These are phyloP conservation scores for Crepidodera aurea DNA, from an alignment of 2,888 invertebrate species.

Conservation along the genomic window DNA sequence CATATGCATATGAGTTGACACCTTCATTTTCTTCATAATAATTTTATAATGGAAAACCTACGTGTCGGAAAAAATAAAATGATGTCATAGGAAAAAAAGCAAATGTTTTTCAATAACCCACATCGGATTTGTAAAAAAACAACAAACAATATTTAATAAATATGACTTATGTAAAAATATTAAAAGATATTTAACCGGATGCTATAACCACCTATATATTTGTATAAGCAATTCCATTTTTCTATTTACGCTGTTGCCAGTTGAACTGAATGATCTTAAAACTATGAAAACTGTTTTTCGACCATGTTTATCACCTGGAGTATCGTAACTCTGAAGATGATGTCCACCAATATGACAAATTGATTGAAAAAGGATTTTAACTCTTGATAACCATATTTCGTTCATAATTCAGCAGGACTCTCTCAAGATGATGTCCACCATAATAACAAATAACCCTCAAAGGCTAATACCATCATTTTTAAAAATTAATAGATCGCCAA, in stretches of 20 bases:
- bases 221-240: constrained; percentile 2
- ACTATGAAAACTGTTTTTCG: not conserved
- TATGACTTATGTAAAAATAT: not conserved
- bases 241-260: not conserved
- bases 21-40: not conserved
- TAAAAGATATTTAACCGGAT: constrained; percentile 6
- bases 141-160: constrained; percentile 11
- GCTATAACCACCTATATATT: not conserved
- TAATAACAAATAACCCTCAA: too few species aligned
- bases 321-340: too few species aligned
- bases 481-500: too few species aligned
- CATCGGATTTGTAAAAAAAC: not conserved
- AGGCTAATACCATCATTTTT: too few species aligned
- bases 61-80: constrained; percentile 4
- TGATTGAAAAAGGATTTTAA: too few species aligned
- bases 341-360: too few species aligned
- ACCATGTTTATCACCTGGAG: not conserved
- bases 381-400: too few species aligned
- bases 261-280: not conserved
- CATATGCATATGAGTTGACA: not conserved
- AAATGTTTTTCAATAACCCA: constrained; percentile 14
- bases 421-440: too few species aligned
- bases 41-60: not conserved
- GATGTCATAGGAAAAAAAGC: constrained; percentile 7
- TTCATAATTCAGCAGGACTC: too few species aligned